These are phyloP conservation scores for Lochmaea capreae DNA, from an alignment of 2,888 invertebrate species.

Conservation along the genomic window DNA sequence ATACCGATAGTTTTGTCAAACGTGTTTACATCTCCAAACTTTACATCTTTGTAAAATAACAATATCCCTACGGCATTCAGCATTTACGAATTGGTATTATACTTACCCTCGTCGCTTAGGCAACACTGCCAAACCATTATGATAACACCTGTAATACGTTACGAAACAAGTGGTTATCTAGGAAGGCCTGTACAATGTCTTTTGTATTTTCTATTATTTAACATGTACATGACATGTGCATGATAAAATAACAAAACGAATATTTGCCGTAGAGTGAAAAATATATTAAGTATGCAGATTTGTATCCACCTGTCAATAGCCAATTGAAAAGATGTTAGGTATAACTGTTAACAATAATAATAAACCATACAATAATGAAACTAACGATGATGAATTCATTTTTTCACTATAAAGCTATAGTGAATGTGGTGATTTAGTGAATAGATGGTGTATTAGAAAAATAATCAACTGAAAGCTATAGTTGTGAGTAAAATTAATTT, in stretches of 20 bases:
- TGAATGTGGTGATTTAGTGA: too few species aligned
- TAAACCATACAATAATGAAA: too few species aligned
- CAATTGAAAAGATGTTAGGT: too few species aligned
- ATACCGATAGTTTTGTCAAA: too few species aligned
- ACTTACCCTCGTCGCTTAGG: conserved; percentile 14
- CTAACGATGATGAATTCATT: too few species aligned
- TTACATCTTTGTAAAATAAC: not conserved
- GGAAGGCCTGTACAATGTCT: conserved; percentile 32
- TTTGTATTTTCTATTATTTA: conserved; percentile 30
- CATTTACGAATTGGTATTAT: not conserved
- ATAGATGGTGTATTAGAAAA: too few species aligned
- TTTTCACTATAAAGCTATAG: too few species aligned
- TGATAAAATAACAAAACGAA: conserved; percentile 8
- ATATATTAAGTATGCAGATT: not conserved
- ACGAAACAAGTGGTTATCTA: conserved; percentile 38
- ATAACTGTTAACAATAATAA: too few species aligned
- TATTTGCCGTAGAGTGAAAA: not conserved
- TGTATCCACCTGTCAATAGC: not conserved
- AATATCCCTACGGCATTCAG: not conserved
- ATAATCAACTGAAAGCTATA: too few species aligned
- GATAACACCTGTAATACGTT: conserved; percentile 41
- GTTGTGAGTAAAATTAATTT: too few species aligned
- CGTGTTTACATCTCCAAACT: not conserved
- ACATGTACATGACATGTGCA: conserved; percentile 23
- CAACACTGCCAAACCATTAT: conserved; percentile 33